Conservation (phyloP, 2,113 vertebrate species). For the Hemibagrus wyckioides region DNA sequence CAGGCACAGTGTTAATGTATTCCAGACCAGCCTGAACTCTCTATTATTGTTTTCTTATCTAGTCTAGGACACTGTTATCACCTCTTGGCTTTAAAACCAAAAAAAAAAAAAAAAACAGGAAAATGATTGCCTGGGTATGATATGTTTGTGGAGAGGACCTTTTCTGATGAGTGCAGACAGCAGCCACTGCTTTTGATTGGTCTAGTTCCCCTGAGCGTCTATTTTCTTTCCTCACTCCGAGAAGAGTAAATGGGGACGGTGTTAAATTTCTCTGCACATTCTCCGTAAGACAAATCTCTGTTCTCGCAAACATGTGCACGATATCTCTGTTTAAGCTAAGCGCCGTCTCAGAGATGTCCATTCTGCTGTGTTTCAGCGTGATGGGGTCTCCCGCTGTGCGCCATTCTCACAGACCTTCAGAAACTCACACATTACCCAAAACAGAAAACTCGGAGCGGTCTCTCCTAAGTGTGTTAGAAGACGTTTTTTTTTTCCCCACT, state of each 20-base stretch:
- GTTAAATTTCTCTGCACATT: background rate
- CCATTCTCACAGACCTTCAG: background rate
- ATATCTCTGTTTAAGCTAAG: background rate
- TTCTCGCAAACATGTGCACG: background rate
- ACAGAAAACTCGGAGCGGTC: background rate
- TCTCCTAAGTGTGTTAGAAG: background rate
- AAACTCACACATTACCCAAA: background rate
- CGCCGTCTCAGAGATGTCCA: background rate
- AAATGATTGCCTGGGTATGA: background rate
- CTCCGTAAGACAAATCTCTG: background rate
- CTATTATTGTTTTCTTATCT: constrained; percentile 30
- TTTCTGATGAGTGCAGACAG: background rate
- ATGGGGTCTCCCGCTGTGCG: background rate
- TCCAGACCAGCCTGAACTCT: constrained; percentile 40
- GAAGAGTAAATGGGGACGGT: background rate
- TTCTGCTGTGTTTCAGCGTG: background rate
- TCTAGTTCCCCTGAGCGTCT: background rate
- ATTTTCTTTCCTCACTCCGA: background rate
- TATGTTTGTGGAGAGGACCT: background rate
- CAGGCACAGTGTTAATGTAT: constrained; percentile 27
- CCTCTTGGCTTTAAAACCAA: background rate
- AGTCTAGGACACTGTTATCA: constrained; percentile 9
- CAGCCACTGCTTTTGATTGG: background rate
- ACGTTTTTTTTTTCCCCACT: background rate
- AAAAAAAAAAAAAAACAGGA: background rate